Base-by-base conservation (phyloP, 2,113 vertebrate species). In the Nothocercus julius region DNA sequence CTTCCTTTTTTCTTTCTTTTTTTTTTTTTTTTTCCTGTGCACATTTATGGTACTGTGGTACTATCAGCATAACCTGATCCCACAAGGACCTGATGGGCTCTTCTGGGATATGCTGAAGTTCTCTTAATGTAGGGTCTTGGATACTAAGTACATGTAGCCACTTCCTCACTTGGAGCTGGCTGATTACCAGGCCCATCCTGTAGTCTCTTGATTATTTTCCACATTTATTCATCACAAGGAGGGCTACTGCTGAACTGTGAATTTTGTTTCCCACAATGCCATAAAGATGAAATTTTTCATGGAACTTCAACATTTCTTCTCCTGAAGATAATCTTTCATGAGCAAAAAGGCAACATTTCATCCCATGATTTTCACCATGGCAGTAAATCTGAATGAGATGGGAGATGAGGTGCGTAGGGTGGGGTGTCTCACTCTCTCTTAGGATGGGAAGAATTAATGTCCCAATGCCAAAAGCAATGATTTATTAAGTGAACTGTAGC, bases 401-500 rank as follows among this genome's bases (percentile, higher is more conserved):
- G 78, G 51, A 92, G 76, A 93, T 76, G 44, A 84, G 53, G 54
- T 59, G 2, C 82, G 13, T 16, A 49, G 89, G 67, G 56, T 44
- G 75, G 85, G 77, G 77, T 4, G 0, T 64, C 86, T 91, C 47
- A 11, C 27, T 82, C 79, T 79, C 91, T 94, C 59, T 81, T 12
- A 66, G 68, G 64, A 61, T 95, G 68, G 61, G 30, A 38, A 95
- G 40, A 85, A 90, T 81, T 94, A 91, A 93, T 6, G 2, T 73
- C 69, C 61, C 66, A 85, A 79, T 6, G 67, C 89, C 94, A 92
- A 95, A 91, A 87, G 70, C 80, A 87, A 78, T 80, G 92, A 92
- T 92, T 94, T 95, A 92, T 96, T 82, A 85, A 91, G 63, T n/a
- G 85, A 95, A 80, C 80, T 30, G 47, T 87, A 59, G 86, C 91